Evolutionary conservation across 2,888 invertebrate species (phyloP), one percentile per base, ranked within the genome.

Genomic region (Pollenia amentaria): DNA sequence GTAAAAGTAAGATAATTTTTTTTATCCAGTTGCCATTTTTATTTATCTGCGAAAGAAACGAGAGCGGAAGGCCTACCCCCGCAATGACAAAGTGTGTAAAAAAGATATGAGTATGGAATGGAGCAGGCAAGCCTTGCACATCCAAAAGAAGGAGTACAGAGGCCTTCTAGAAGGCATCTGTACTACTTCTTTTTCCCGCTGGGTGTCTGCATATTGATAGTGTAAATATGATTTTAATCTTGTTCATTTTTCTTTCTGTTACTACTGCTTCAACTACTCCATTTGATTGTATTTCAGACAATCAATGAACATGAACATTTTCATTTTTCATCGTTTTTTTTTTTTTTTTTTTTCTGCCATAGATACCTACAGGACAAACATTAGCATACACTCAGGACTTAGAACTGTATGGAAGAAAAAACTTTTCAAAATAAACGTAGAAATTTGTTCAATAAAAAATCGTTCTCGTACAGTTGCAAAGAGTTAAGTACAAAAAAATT

Each of bases 141-240:
- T n/a, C n/a, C n/a, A n/a, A n/a, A n/a, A n/a, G n/a, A n/a, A n/a
- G n/a, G n/a, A n/a, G n/a, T n/a, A n/a, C n/a, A n/a, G n/a, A n/a
- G n/a, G n/a, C n/a, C n/a, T n/a, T n/a, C n/a, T n/a, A n/a, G n/a
- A n/a, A n/a, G n/a, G n/a, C n/a, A n/a, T n/a, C n/a, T n/a, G n/a
- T n/a, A n/a, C n/a, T n/a, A n/a, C n/a, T n/a, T n/a, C n/a, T n/a
- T n/a, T n/a, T n/a, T n/a, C n/a, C n/a, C n/a, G n/a, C n/a, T n/a
- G n/a, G n/a, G n/a, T n/a, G 76, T 72, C 85, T 84, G 84, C 62
- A 76, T 76, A 80, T 83, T 87, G 79, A 87, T 80, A 87, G 87
- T 87, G 87, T 84, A 84, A 87, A 87, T 84, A 87, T 87, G 83
- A 87, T 87, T 87, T 84, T 87, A 87, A 87, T 87, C 87, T 80